Conservation (phyloP, 2,113 vertebrate genomes). For the Dicrurus megarhynchus region DNA sequence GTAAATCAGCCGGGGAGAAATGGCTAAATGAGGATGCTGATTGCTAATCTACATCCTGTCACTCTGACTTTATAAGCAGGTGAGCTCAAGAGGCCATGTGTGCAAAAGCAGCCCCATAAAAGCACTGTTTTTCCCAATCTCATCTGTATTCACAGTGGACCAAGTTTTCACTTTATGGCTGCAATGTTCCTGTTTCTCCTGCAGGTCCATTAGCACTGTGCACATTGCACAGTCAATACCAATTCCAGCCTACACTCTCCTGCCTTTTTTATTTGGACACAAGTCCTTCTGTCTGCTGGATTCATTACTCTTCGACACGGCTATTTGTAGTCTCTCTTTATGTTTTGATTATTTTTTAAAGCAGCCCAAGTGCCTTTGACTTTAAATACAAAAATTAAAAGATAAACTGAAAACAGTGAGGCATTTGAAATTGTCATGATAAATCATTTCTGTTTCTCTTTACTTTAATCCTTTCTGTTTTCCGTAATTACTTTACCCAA, state of each 20-base stretch:
- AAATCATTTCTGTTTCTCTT: not conserved
- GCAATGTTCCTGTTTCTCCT: slow-evolving; percentile 40
- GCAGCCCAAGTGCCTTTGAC: not conserved
- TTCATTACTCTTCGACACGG: not conserved
- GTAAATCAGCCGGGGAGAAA: slow-evolving; percentile 21
- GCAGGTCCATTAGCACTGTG: slow-evolving; percentile 13
- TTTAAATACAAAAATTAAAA: slow-evolving; percentile 11
- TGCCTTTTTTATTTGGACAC: slow-evolving; percentile 35
- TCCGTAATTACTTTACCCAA: not conserved
- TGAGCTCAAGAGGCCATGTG: not conserved
- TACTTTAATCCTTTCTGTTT: not conserved
- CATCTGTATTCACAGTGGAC: slow-evolving; percentile 36
- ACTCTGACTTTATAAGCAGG: not conserved
- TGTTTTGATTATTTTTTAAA: slow-evolving; percentile 14
- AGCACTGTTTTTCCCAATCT: not conserved
- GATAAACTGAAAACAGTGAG: not conserved
- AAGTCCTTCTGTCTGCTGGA: slow-evolving; percentile 7
- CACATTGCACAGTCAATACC: not conserved
- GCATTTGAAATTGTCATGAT: not conserved
- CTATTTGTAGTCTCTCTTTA: not conserved
- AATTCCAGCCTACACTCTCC: not conserved
- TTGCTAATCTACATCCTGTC: slow-evolving; percentile 33
- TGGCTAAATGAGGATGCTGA: not conserved
- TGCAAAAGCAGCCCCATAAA: not conserved
- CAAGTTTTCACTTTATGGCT: slow-evolving; percentile 19